A percentile compares a stretch with the other conserved stretches of the same genome.
phyloP scores from a whole-genome alignment of 2,113 vertebrate species.

The Ellobius talpinus region DNA sequence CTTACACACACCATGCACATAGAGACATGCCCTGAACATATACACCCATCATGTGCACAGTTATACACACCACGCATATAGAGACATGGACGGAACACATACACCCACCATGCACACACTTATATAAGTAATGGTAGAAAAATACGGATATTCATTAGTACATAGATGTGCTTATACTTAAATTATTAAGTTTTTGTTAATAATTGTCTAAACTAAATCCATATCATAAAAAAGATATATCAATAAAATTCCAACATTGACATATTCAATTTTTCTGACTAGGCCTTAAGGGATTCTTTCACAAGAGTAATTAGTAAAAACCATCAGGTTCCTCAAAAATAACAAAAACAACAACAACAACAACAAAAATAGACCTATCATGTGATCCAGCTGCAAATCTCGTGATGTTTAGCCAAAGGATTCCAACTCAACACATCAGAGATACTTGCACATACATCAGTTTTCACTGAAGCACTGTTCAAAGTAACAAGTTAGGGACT shows the following conservation, averaged over 20 bases:
- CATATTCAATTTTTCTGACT: not conserved
- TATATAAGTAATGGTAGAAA: not conserved
- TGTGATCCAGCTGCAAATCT: not conserved
- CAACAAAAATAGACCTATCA: not conserved
- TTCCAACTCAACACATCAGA: not conserved
- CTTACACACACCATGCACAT: too few relatives aligned
- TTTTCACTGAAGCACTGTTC: not conserved
- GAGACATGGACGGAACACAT: not conserved
- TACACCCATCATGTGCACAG: too few relatives aligned
- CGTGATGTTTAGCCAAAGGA: not conserved
- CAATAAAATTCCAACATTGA: conserved; percentile 36
- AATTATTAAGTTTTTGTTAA: not conserved
- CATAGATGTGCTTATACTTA: not conserved
- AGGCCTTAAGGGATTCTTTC: not conserved
- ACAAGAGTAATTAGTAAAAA: not conserved
- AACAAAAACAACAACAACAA: not conserved
- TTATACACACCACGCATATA: not conserved
- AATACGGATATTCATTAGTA: not conserved
- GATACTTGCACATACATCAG: not conserved
- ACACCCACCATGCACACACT: not conserved
- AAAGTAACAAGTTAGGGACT: not conserved
- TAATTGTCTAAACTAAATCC: conserved; percentile 29
- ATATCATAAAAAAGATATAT: too few relatives aligned
- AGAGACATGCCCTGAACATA: too few relatives aligned
- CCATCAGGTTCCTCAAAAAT: not conserved